Base-by-base conservation (phyloP, 2,888 invertebrate species). In the Lithophane leautieri region DNA sequence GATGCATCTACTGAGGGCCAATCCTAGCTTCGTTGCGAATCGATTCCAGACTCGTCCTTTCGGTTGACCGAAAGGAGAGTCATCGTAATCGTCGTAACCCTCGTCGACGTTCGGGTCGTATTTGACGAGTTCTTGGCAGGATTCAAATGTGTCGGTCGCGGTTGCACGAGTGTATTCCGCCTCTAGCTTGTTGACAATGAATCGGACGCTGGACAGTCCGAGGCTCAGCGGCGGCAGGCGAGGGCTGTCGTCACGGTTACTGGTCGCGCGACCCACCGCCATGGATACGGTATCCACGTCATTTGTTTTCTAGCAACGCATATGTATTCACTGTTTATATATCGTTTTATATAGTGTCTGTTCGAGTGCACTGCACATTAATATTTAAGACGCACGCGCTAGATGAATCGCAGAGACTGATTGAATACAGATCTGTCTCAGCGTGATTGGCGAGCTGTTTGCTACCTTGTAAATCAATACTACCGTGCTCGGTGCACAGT, bases 121-220 rank as follows among this genome's bases (percentile, higher is more conserved):
- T 90, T 92, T 94, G 87, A 93, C 93, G 79, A 95, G 89, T 90
- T 94, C 93, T 86, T 90, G 89, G 79, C 85, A 75, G 68, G 81
- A 85, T 91, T 84, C 88, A 88, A 81, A 86, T 79, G 81, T 83
- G 84, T 91, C 88, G 69, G 90, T 76, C 81, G 89, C 86, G 73
- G 89, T 88, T 88, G 90, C 94, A 90, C 95, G 94, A 91, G 93
- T 92, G 93, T 93, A 92, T 86, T 94, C 92, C 81, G 94, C 90
- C 93, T 96, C 96, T 90, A 96, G 92, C 89, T 94, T 93, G 93
- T 94, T 94, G 93, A 96, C 95, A 94, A 96, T 96, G 94, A 94
- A 92, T 85, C 94, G 94, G 89, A 96, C 96, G 89, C 94, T 94
- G 92, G 95, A 92, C 92, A 96, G 91, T 89, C 94, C 94, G 91